A percentile compares a stretch with the other conserved stretches of the same genome.
Evolutionary conservation across 2,797 vertebrate genomes (phyloP).

Genomic region (Scarus forsteni): DNA sequence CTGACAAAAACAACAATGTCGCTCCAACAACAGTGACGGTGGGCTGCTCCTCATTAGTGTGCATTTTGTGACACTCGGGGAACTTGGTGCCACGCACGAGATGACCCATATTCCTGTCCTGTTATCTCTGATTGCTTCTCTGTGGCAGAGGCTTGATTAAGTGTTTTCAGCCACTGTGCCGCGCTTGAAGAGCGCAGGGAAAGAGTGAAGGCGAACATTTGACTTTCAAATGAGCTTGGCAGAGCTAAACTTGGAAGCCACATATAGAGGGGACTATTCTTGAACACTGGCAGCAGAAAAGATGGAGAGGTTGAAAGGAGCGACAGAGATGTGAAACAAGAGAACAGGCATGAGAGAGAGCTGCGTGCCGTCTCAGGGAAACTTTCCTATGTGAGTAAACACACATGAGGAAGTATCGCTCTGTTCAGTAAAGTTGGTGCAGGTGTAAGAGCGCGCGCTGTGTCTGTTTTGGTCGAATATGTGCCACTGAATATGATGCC

Average conservation of each 20-base stretch:
- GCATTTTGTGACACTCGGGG: slow-evolving; percentile 39
- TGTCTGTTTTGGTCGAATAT: slow-evolving; percentile 43
- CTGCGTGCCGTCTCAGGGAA: slow-evolving; percentile 21
- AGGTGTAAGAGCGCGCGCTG: neutral
- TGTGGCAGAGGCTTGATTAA: slow-evolving; percentile 73
- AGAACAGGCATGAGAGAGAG: slow-evolving; percentile 24
- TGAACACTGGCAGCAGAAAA: slow-evolving; percentile 49
- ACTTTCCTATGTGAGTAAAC: slow-evolving; percentile 48
- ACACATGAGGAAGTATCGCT: slow-evolving; percentile 14
- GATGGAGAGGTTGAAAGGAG: slow-evolving; percentile 45
- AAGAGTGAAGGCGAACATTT: slow-evolving; percentile 71
- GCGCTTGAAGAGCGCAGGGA: slow-evolving; percentile 60
- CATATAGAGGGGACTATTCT: slow-evolving; percentile 60
- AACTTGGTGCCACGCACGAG: slow-evolving; percentile 43
- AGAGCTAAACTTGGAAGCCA: slow-evolving; percentile 75
- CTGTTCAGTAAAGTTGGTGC: slow-evolving; percentile 21
- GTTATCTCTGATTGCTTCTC: slow-evolving; percentile 77
- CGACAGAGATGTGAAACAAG: slow-evolving; percentile 43
- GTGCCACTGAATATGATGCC: slow-evolving; percentile 42
- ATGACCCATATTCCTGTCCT: slow-evolving; percentile 75
- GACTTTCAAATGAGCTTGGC: slow-evolving; percentile 81
- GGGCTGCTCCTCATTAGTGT: slow-evolving; percentile 56
- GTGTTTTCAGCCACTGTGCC: slow-evolving; percentile 63
- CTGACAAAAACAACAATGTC: slow-evolving; percentile 27
- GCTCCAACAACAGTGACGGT: slow-evolving; percentile 33